Base-by-base conservation (phyloP, 30 jellyfish, hydroid and myxozoan species). In the Turritopsis dohrnii region DNA sequence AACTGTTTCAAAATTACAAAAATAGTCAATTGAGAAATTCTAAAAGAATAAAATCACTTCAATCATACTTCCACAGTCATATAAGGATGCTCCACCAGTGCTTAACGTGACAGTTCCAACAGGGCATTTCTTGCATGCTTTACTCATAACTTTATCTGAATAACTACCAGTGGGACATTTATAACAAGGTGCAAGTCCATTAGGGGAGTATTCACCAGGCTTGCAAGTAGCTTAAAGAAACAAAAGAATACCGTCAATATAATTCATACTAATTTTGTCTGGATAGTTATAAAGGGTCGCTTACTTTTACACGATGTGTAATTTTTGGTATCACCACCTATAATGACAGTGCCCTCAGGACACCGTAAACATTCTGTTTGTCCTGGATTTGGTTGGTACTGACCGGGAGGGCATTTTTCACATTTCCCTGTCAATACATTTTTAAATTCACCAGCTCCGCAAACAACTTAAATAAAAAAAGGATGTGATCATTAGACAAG, bases 331-430 rank as follows among this genome's bases (percentile, higher is more conserved):
- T 91, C 97, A 21, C 54, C 72, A 1, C 53, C 95, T 25, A 85
- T 66, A 8, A 92, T 71, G 8, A 93, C 81, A 74, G 94, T 87
- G 7, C 97, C 97, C 54, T 81, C 85, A 13, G 97, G 97, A 76
- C 97, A 91, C 1, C 87, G 22, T n/a, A 87, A 72, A 81, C 97
- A 91, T 21, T 87, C 66, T 8, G 96, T 83, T 27, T 84, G 80
- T 13, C 97, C 97, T 28, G 95, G 89, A n/a, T 91, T 74, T 52
- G 97, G 96, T 81, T 91, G 97, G 88, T 65, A 91, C 16, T 93
- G 84, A 16, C 97, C 97, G 30, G 77, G 74, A 19, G 97, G 96
- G 30, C 97, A 91, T 54, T 76, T 53, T 71, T 87, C 87, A 82
- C 97, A 91, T n/a, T 74, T 52, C 52, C 88, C 87, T 52, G 95